A percentile compares a stretch with the other conserved stretches of the same genome.
These are phyloP conservation scores for Hypolimnas misippus DNA, from an alignment of 2,888 invertebrate species.

Conservation along the genomic window DNA sequence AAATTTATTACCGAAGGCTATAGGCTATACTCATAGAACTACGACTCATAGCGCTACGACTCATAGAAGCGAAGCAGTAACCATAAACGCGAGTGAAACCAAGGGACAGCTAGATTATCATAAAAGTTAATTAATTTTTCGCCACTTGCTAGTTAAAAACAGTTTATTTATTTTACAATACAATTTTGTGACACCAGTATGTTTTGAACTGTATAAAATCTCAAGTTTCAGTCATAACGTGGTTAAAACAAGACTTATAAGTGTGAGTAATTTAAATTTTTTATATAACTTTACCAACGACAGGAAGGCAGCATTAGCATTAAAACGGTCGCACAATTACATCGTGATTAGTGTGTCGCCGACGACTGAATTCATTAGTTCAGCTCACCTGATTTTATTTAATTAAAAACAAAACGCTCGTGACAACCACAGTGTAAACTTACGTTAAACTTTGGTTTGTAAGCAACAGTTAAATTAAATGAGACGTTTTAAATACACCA, in stretches of 20 bases:
- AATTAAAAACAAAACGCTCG: slow-evolving; percentile 60
- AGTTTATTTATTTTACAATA: no score
- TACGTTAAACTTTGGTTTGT: background rate
- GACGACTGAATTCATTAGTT: slow-evolving; percentile 82
- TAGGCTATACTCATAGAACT: no score
- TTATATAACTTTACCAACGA: slow-evolving; percentile 23
- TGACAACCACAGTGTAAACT: slow-evolving; percentile 18
- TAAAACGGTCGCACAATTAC: slow-evolving; percentile 82
- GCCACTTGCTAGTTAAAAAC: no score
- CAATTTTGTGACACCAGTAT: no score
- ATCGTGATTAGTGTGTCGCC: slow-evolving; percentile 78
- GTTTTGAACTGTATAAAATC: no score
- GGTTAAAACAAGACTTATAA: background rate
- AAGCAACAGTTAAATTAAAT: background rate
- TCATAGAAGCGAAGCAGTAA: no score
- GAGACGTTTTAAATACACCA: background rate
- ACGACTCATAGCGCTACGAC: no score
- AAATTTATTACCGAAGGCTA: no score
- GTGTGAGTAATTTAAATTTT: background rate
- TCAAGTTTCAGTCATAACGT: background rate
- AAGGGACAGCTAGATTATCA: no score
- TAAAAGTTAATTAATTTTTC: background rate
- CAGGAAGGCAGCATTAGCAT: slow-evolving; percentile 62
- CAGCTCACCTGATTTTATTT: slow-evolving; percentile 83
- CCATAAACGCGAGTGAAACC: no score